Evolutionary conservation across 2,888 invertebrate species (phyloP).

Genomic region (Antheraea yamamai): DNA sequence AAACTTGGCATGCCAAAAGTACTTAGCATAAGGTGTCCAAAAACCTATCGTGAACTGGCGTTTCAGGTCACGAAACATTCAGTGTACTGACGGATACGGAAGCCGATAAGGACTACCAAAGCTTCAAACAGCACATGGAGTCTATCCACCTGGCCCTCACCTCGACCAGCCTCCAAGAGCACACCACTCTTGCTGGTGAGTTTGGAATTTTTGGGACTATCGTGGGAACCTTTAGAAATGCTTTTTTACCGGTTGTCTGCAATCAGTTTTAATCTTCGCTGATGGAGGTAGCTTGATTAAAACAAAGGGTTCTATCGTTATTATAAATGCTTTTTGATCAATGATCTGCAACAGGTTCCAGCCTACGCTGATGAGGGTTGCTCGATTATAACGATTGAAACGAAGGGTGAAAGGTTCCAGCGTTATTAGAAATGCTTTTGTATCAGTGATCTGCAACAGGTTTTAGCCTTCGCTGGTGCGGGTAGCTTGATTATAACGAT

Average conservation of each 20-base stretch:
- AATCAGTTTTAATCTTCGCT: not conserved
- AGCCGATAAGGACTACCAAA: slow-evolving; percentile 85
- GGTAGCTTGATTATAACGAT: too few relatives aligned
- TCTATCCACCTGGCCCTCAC: slow-evolving; percentile 90
- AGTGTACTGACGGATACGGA: slow-evolving; percentile 84
- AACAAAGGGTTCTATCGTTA: too few relatives aligned
- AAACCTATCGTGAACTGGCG: not conserved
- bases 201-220: not conserved
- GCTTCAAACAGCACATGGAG: slow-evolving; percentile 91
- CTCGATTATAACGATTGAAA: too few relatives aligned
- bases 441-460: not conserved
- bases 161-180: slow-evolving; percentile 83
- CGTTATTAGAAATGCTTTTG: too few relatives aligned
- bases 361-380: not conserved
- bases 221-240: too few relatives aligned
- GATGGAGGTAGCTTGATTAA: not conserved
- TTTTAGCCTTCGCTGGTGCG: too few relatives aligned
- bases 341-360: not conserved
- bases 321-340: not conserved
- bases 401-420: too few relatives aligned
- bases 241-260: not conserved
- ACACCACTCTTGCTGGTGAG: slow-evolving; percentile 60
- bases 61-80: slow-evolving; percentile 89
- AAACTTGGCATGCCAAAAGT: too few relatives aligned
- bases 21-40: not conserved